Evolutionary conservation across 2,113 vertebrate genomes (phyloP).

Genomic region (Heptranchias perlo): DNA sequence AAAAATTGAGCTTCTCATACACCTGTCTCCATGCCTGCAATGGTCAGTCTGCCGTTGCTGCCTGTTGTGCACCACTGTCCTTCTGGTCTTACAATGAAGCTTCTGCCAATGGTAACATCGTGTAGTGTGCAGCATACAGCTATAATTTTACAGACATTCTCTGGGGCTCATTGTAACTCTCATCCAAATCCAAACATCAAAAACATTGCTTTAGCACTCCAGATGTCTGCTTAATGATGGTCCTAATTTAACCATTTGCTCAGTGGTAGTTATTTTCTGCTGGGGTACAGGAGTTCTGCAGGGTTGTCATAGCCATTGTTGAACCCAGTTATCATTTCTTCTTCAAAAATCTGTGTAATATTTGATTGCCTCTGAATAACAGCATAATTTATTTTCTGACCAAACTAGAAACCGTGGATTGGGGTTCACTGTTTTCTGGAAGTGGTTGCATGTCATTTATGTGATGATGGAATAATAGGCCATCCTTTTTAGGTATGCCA

Average conservation of each 20-base stretch:
- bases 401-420: not conserved
- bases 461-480: not conserved
- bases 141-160: not conserved
- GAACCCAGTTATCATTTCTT: not conserved
- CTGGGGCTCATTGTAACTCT: not conserved
- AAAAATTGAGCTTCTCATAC: not conserved
- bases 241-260: not conserved
- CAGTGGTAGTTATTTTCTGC: not conserved
- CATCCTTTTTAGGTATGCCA: not conserved
- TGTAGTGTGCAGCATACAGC: not conserved
- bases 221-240: not conserved
- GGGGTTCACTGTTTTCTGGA: too few relatives aligned
- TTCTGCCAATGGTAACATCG: not conserved
- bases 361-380: not conserved
- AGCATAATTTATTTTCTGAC: not conserved
- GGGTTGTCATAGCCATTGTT: not conserved
- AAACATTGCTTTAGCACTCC: too few relatives aligned
- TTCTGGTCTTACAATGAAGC: not conserved
- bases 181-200: not conserved
- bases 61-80: not conserved
- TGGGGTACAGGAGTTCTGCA: not conserved
- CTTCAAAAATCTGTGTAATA: not conserved
- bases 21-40: not conserved
- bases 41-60: not conserved
- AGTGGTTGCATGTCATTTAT: not conserved